phyloP scores from a whole-genome alignment of 2,797 vertebrate genomes.

The Parauchenoglanis ngamensis region DNA sequence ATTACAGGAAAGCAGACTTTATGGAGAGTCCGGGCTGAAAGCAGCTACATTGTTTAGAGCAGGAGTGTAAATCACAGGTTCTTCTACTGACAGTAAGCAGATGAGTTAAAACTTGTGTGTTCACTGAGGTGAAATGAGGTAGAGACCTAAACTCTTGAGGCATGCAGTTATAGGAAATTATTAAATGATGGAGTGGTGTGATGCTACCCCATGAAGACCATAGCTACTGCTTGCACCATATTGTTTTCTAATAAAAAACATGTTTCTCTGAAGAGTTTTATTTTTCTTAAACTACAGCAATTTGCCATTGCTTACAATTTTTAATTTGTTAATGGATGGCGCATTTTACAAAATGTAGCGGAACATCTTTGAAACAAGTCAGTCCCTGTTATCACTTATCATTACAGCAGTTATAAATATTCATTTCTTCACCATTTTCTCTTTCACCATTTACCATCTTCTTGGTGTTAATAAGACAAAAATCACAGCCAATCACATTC shows the following conservation, averaged over 20 bases:
- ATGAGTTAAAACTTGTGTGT: neutral
- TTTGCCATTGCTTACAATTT: neutral
- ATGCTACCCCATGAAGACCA: neutral
- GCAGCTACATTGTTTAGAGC: neutral
- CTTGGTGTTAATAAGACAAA: neutral
- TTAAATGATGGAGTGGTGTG: neutral
- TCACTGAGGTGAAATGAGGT: neutral
- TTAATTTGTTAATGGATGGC: neutral
- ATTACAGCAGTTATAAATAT: neutral
- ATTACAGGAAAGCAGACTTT: conserved; percentile 32
- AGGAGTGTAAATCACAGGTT: neutral
- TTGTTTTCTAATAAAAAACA: neutral
- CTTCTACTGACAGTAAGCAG: neutral
- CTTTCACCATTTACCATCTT: too few relatives aligned
- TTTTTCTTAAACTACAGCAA: neutral
- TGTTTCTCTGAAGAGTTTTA: neutral
- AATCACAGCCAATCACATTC: neutral
- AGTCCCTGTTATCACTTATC: neutral
- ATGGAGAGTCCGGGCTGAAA: conserved; percentile 17
- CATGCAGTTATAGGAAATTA: neutral
- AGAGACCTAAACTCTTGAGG: neutral
- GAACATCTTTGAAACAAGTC: neutral
- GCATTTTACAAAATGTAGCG: neutral
- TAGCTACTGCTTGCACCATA: neutral
- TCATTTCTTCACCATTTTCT: neutral